Evolutionary conservation across 2,888 invertebrate genomes (phyloP).

Genomic region (Drosophila suboccidentalis): DNA sequence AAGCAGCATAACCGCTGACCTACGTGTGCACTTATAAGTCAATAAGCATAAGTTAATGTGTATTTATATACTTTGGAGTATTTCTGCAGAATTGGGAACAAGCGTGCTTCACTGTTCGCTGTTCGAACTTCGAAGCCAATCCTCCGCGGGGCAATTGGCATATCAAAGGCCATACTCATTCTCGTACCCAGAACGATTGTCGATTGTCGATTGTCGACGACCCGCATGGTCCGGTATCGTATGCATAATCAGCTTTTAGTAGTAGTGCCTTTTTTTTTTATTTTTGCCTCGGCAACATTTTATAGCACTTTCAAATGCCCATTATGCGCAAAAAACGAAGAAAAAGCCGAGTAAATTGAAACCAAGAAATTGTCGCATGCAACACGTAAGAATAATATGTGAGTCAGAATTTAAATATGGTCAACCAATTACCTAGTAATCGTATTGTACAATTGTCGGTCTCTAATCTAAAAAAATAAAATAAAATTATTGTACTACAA

Average conservation of each 20-base stretch:
- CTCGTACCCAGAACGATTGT: slow-evolving; percentile 7
- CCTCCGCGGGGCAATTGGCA: slow-evolving; percentile 30
- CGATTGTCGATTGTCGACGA: background rate
- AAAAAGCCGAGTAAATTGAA: background rate
- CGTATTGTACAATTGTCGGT: background rate
- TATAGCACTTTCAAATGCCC: slow-evolving; percentile 10
- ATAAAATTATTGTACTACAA: background rate
- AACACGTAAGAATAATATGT: background rate
- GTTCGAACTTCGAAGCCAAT: slow-evolving; percentile 7
- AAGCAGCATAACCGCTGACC: background rate
- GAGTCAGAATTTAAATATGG: background rate
- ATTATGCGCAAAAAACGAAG: background rate
- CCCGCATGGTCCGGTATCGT: slow-evolving; percentile 42
- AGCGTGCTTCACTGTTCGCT: slow-evolving; percentile 20
- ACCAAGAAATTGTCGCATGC: background rate
- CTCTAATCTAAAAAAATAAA: background rate
- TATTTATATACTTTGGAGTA: background rate
- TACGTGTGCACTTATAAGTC: background rate
- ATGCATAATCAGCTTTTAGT: slow-evolving; percentile 15
- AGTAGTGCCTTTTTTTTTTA: background rate
- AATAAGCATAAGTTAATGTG: background rate
- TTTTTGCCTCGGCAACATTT: slow-evolving; percentile 6
- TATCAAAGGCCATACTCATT: slow-evolving; percentile 19
- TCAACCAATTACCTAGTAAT: background rate
- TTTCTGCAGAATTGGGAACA: slow-evolving; percentile 30